phyloP scores from a whole-genome alignment of 2,888 invertebrate species.

The Mesopsocus fuscifrons region DNA sequence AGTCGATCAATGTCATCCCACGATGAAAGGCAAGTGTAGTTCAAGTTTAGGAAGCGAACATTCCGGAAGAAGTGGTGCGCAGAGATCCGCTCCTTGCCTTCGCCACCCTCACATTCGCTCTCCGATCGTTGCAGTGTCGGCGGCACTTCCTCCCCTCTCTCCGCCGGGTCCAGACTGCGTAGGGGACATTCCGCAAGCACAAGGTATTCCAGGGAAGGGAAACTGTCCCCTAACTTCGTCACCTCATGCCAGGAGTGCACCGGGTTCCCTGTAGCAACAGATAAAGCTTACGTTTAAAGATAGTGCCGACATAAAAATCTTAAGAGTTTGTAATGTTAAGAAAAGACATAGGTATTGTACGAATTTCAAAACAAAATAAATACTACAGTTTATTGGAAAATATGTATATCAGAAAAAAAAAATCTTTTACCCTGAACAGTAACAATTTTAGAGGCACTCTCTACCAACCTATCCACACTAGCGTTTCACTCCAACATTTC shows the following conservation, averaged over 20 bases:
- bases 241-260: constrained; percentile 72
- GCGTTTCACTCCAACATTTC: no score
- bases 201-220: constrained; percentile 68
- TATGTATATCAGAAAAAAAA: no score
- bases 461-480: no score
- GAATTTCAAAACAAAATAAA: constrained; percentile 5
- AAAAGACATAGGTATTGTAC: not conserved
- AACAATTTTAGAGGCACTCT: no score
- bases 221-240: constrained; percentile 62
- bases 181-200: constrained; percentile 76
- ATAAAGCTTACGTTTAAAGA: no score
- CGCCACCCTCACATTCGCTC: constrained; percentile 34
- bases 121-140: constrained; percentile 23
- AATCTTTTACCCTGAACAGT: no score
- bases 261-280: constrained; percentile 47
- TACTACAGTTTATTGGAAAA: no score
- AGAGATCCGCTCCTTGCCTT: constrained; percentile 27
- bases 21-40: constrained; percentile 59
- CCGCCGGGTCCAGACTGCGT: constrained; percentile 28
- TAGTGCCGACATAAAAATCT: not conserved
- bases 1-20: constrained; percentile 84
- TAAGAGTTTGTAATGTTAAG: not conserved
- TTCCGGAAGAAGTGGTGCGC: constrained; percentile 41
- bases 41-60: constrained; percentile 64
- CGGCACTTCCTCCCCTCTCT: not conserved